A percentile compares a stretch with the other conserved stretches of the same genome.
phyloP scores from a whole-genome alignment of 37 sponge, comb jelly and placozoan genomes.

The Agelas oroides region DNA sequence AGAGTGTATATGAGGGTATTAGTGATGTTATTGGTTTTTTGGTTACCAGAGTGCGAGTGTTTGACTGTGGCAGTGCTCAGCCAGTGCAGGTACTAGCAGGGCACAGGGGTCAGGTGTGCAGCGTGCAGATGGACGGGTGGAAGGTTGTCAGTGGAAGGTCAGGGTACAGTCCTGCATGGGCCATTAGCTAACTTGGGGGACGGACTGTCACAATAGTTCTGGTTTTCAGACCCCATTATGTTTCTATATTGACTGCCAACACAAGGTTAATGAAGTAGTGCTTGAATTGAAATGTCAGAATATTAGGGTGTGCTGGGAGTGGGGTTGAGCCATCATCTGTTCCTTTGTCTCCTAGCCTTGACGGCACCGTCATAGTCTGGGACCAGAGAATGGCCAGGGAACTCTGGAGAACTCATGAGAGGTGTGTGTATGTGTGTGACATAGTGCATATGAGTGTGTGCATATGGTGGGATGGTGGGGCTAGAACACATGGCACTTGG shows the following conservation, averaged over 20 bases:
- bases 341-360: conserved; percentile 21
- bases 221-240: too few relatives aligned
- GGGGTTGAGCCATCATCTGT: too few relatives aligned
- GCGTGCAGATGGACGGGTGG: conserved; percentile 85
- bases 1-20: conserved; percentile 24
- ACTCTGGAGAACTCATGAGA: conserved; percentile 70
- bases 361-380: conserved; percentile 73
- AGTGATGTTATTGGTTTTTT: too few relatives aligned
- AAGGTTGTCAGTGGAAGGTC: conserved; percentile 85
- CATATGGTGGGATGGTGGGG: not conserved
- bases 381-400: conserved; percentile 62
- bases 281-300: too few relatives aligned
- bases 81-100: conserved; percentile 55
- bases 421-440: conserved; percentile 36
- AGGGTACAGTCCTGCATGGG: too few relatives aligned
- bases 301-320: too few relatives aligned
- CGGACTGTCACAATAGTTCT: not conserved
- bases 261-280: too few relatives aligned
- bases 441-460: not conserved
- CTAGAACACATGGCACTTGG: not conserved
- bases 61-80: conserved; percentile 26
- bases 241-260: too few relatives aligned
- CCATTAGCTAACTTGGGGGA: too few relatives aligned
- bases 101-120: conserved; percentile 33
- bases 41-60: conserved; percentile 70